Conservation (phyloP, 2,888 invertebrate species). For the Acanthoscelides obtectus region DNA sequence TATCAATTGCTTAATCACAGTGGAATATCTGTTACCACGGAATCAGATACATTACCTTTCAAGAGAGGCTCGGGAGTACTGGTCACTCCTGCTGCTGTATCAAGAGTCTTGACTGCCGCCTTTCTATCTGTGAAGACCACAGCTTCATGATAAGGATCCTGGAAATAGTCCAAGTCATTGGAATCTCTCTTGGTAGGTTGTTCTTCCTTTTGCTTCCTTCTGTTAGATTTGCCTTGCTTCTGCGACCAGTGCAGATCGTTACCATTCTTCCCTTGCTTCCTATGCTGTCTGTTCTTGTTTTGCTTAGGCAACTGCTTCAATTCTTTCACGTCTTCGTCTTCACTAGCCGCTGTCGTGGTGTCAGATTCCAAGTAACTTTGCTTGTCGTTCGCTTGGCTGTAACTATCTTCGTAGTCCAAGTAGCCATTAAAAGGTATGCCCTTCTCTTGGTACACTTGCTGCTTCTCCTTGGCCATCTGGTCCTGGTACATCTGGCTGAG, state of each 20-base stretch:
- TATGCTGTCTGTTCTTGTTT: slow-evolving; percentile 22
- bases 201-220: slow-evolving; percentile 13
- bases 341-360: slow-evolving; percentile 29
- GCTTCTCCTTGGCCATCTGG: slow-evolving; percentile 39
- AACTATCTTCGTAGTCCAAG: slow-evolving; percentile 35
- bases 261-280: slow-evolving; percentile 18
- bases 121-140: slow-evolving; percentile 40
- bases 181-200: slow-evolving; percentile 9
- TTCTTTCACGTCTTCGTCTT: slow-evolving; percentile 64
- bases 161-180: slow-evolving; percentile 11
- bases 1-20: too few relatives aligned
- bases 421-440: slow-evolving; percentile 25
- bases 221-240: slow-evolving; percentile 7
- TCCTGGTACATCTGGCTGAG: slow-evolving; percentile 62
- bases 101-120: slow-evolving; percentile 40
- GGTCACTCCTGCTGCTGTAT: not conserved
- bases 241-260: slow-evolving; percentile 31
- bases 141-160: slow-evolving; percentile 15
- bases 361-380: not conserved
- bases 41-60: too few relatives aligned
- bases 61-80: not conserved
- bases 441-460: slow-evolving; percentile 26
- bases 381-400: slow-evolving; percentile 23
- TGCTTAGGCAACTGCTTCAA: slow-evolving; percentile 59
- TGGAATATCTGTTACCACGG: too few relatives aligned